Conservation (phyloP, 2,113 vertebrate genomes). For the Acrocephalus kingi region DNA sequence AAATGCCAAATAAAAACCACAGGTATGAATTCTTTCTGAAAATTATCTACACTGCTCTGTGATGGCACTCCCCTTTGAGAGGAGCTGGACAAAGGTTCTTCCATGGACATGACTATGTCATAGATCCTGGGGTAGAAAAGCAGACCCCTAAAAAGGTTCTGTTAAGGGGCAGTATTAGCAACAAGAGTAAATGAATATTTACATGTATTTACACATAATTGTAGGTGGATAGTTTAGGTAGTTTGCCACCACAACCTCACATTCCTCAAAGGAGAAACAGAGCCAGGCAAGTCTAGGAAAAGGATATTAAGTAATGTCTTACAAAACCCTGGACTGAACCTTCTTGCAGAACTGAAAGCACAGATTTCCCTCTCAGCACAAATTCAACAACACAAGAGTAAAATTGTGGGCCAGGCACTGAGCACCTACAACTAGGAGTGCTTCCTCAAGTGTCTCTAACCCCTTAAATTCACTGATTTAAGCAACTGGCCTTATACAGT, state of each 20-base stretch:
- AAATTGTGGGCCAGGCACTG: background rate
- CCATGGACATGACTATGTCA: background rate
- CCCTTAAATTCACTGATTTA: background rate
- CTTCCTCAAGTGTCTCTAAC: background rate
- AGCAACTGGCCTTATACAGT: rapidly evolving
- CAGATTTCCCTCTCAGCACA: background rate
- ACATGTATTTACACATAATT: rapidly evolving
- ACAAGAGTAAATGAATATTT: background rate
- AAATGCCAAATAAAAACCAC: background rate
- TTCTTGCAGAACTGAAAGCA: background rate
- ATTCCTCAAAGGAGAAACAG: background rate
- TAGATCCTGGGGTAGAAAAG: background rate
- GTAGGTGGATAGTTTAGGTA: background rate
- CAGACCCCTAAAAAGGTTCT: background rate
- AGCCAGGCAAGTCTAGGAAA: background rate
- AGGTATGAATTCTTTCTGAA: background rate
- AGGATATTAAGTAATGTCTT: background rate
- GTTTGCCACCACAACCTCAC: background rate
- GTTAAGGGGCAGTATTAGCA: background rate
- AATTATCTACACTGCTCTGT: rapidly evolving
- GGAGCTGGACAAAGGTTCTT: background rate
- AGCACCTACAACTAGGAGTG: background rate
- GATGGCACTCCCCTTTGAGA: background rate
- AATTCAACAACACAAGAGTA: background rate
- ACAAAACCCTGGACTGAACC: background rate